Conservation (phyloP, 2,797 vertebrate genomes). For the Spinus pinus region DNA sequence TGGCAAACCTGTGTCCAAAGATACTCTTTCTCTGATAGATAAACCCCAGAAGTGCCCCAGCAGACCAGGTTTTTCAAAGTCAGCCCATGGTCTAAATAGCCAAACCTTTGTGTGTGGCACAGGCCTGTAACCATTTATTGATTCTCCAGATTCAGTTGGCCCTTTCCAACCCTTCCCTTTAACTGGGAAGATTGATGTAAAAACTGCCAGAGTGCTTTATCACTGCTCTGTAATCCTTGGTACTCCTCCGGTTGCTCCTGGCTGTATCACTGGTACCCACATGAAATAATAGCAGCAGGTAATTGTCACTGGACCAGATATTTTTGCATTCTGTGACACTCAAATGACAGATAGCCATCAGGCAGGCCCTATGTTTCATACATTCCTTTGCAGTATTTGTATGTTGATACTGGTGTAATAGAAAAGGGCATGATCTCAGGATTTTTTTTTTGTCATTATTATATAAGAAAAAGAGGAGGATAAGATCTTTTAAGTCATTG, state of each 20-base stretch:
- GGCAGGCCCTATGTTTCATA: not conserved
- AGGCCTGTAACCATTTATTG: not conserved
- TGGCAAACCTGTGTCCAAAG: not conserved
- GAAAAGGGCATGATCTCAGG: not conserved
- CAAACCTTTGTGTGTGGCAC: not conserved
- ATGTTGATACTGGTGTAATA: not conserved
- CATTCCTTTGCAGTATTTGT: not conserved
- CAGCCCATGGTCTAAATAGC: not conserved
- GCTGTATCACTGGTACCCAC: not conserved
- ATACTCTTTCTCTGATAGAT: not conserved
- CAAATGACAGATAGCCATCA: not conserved
- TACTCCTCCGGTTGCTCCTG: not conserved
- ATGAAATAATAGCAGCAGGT: not conserved
- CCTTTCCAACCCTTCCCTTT: not conserved
- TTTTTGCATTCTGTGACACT: not conserved
- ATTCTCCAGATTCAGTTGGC: not conserved
- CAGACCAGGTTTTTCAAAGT: not conserved
- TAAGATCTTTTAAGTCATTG: not conserved
- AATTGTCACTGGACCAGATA: not conserved
- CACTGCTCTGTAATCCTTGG: not conserved
- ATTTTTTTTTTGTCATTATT: not conserved
- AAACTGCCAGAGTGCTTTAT: not conserved
- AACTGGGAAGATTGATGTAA: not conserved
- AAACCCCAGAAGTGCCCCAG: not conserved
- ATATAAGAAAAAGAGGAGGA: not conserved